phyloP scores from a whole-genome alignment of 30 jellyfish, hydroid and myxozoan species.

The Aurelia aurita region DNA sequence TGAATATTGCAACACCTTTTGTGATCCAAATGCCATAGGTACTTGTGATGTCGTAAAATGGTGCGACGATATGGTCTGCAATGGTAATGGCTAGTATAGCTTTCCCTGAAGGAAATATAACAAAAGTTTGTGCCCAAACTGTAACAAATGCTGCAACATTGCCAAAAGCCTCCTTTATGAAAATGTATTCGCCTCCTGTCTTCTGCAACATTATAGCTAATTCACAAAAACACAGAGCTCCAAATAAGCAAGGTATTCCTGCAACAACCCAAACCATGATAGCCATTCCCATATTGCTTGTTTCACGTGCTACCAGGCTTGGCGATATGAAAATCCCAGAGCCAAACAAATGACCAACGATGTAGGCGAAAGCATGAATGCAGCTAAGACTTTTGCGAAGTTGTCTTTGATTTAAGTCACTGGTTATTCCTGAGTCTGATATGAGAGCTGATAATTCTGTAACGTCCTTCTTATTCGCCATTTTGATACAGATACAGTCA shows the following conservation, averaged over 20 bases:
- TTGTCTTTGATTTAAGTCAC: no score
- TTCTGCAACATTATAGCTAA: constrained; percentile 35
- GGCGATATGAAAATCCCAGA: constrained; percentile 80
- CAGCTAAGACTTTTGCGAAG: constrained; percentile 14
- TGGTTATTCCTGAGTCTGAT: no score
- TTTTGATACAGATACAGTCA: no score
- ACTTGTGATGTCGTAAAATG: constrained; percentile 37
- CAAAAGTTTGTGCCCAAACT: constrained; percentile 53
- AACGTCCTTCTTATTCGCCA: no score
- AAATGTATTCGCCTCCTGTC: constrained; percentile 64
- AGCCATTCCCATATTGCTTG: constrained; percentile 43
- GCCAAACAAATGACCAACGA: constrained; percentile 66
- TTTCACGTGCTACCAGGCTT: constrained; percentile 40
- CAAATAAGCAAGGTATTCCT: constrained; percentile 57
- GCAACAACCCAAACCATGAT: constrained; percentile 48
- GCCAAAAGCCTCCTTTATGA: constrained; percentile 54
- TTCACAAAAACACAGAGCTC: constrained; percentile 44
- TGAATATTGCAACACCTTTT: constrained; percentile 36
- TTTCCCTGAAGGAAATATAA: constrained; percentile 50
- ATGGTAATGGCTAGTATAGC: constrained; percentile 53
- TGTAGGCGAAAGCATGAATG: constrained; percentile 35
- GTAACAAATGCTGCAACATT: constrained; percentile 41
- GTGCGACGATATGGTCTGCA: constrained; percentile 42
- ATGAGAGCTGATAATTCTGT: no score
- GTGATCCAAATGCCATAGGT: constrained; percentile 27